phyloP scores from a whole-genome alignment of 2,113 vertebrate species.

The Phrynocephalus versicolor region DNA sequence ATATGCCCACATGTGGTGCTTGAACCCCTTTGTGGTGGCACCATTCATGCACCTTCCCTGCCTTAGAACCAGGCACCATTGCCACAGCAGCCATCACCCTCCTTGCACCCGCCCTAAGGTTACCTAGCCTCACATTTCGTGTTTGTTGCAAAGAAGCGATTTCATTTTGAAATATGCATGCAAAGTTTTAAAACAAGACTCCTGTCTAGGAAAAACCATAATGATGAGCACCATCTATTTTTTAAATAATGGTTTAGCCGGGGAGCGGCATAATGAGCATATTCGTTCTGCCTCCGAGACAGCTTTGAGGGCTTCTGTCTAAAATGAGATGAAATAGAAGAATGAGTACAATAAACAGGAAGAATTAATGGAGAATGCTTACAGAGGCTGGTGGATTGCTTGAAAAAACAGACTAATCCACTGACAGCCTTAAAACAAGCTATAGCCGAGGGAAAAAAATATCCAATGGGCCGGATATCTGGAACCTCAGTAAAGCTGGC shows the following conservation, averaged over 20 bases:
- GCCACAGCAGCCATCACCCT: no score
- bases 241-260: background rate
- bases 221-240: fast-evolving
- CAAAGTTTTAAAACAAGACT: background rate
- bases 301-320: constrained; percentile 50
- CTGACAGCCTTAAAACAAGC: no score
- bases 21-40: no score
- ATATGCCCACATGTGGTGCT: no score
- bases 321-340: constrained; percentile 48
- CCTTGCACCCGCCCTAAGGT: no score
- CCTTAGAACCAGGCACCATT: no score
- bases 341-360: constrained; percentile 43
- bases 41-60: no score
- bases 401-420: background rate
- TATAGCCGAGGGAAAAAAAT: no score
- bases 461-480: no score
- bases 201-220: background rate
- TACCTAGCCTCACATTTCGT: no score
- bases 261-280: constrained; percentile 26
- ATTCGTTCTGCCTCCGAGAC: constrained; percentile 33
- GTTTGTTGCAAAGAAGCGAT: background rate
- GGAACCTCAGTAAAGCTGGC: no score
- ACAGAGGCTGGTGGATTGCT: constrained; percentile 12
- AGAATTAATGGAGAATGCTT: constrained; percentile 26
- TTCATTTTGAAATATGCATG: background rate